phyloP scores from a whole-genome alignment of 2,113 vertebrate species.

The Rhinolophus ferrumequinum region DNA sequence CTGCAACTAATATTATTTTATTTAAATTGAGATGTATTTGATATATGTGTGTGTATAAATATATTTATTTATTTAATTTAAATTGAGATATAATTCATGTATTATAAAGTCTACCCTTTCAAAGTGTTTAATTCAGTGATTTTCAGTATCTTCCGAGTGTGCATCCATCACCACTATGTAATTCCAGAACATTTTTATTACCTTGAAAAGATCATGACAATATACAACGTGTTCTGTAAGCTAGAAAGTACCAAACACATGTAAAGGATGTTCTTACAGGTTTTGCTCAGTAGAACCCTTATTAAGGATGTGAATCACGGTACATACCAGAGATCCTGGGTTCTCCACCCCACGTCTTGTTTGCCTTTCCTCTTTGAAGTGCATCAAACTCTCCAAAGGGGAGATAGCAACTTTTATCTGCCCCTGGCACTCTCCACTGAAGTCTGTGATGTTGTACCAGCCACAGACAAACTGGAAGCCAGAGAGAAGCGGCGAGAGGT shows the following conservation, averaged over 20 bases:
- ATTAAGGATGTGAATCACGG: neutral
- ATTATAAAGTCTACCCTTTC: slow-evolving; percentile 25
- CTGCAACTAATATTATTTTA: slow-evolving; percentile 36
- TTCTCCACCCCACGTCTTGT: slow-evolving; percentile 72
- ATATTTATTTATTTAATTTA: neutral
- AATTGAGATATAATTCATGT: neutral
- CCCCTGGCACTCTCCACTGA: slow-evolving; percentile 94
- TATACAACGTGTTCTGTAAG: neutral
- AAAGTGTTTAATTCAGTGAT: slow-evolving; percentile 26
- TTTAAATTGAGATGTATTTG: neutral
- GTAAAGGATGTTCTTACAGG: neutral
- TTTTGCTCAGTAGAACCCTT: neutral
- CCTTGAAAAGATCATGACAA: neutral
- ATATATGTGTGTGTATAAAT: too few relatives aligned
- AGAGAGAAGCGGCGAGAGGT: slow-evolving; percentile 94
- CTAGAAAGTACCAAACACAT: neutral
- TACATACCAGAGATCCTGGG: slow-evolving; percentile 10
- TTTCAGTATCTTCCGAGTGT: slow-evolving; percentile 33
- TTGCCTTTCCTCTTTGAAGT: slow-evolving; percentile 88
- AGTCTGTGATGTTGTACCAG: slow-evolving; percentile 97
- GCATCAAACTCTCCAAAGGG: slow-evolving; percentile 87
- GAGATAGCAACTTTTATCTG: slow-evolving; percentile 96
- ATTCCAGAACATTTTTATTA: slow-evolving; percentile 34
- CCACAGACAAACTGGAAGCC: slow-evolving; percentile 95
- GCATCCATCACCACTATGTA: neutral